These are phyloP conservation scores for Lepidocyrtinus sp. DNA, from an alignment of 2,888 invertebrate genomes.

Conservation along the genomic window DNA sequence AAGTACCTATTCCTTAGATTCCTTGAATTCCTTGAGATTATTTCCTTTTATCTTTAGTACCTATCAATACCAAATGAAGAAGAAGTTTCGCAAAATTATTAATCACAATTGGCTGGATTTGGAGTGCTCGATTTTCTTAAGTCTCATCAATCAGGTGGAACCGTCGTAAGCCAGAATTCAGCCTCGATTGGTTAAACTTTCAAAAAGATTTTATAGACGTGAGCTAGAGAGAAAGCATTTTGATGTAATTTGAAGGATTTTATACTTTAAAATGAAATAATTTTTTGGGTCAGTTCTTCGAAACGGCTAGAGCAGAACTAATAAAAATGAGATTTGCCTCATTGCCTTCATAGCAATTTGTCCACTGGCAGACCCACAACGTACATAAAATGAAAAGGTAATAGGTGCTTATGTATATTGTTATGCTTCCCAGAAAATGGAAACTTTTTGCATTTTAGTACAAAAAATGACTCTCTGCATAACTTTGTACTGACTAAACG, in stretches of 20 bases:
- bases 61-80: too few relatives aligned
- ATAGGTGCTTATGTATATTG: conserved; percentile 11
- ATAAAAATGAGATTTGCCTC: conserved; percentile 36
- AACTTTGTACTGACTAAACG: conserved; percentile 37
- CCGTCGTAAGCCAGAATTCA: too few relatives aligned
- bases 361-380: conserved; percentile 16
- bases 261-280: conserved; percentile 32
- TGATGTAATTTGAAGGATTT: conserved; percentile 6
- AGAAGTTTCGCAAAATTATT: too few relatives aligned
- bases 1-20: too few relatives aligned
- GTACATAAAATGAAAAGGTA: conserved; percentile 13
- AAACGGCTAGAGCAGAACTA: conserved; percentile 32
- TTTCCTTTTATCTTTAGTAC: too few relatives aligned
- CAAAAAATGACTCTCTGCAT: conserved; percentile 46
- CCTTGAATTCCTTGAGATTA: too few relatives aligned
- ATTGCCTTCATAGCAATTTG: conserved; percentile 23
- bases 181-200: too few relatives aligned
- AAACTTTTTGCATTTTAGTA: conserved; percentile 8
- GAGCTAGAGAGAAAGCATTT: too few relatives aligned
- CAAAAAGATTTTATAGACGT: too few relatives aligned
- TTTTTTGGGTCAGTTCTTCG: conserved; percentile 45
- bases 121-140: too few relatives aligned
- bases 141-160: too few relatives aligned
- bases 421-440: background rate
- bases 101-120: too few relatives aligned